Evolutionary conservation across 2,797 vertebrate genomes (phyloP), one percentile per base, ranked within the genome.

Genomic region (Rousettus madagascariensis): DNA sequence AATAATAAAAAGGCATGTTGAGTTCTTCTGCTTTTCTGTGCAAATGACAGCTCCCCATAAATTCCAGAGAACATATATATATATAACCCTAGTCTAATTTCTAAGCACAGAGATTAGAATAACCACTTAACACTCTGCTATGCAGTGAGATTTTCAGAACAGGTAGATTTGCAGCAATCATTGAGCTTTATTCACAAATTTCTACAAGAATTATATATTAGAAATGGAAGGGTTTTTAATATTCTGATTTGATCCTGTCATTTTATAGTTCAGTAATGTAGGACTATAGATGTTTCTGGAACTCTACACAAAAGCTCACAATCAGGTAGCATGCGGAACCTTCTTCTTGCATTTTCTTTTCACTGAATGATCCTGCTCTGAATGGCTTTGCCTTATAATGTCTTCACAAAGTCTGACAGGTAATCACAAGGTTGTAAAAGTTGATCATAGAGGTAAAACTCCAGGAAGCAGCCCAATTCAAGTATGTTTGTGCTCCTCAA

Each of bases 291-390:
- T 65, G 28, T 33, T 51, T 51, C 55, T 49, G 33, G 46, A 90
- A 65, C 28, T 43, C 19, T 77, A 22, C 28, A 33, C 15, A 5
- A 53, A 28, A 79, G 10, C 12, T 36, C 36, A 36, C 38, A 41
- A 3, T 71, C 28, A 77, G 16, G 33, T 8, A 36, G 26, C 16
- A 41, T 53, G 1, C 8, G 3, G 53, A 83, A 43, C 16, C 46
- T 13, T 55, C 53, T 13, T 55, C 2, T 3, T 16, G 20, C 9
- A 28, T 79, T 38, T 78, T 36, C 53, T 53, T 33, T 53, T 30
- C 20, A 10, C 8, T 4, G n/a, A 20, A 9, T 20, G 7, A 61
- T 53, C 5, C 3, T 30, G 1, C 19, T 51, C 1, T n/a, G 22
- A 43, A 22, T 77, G 16, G 6, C 63, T 1, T 43, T 69, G 43